These are phyloP conservation scores for Orbicella faveolata DNA, from an alignment of 64 coral and sea anemone genomes.

Conservation along the genomic window DNA sequence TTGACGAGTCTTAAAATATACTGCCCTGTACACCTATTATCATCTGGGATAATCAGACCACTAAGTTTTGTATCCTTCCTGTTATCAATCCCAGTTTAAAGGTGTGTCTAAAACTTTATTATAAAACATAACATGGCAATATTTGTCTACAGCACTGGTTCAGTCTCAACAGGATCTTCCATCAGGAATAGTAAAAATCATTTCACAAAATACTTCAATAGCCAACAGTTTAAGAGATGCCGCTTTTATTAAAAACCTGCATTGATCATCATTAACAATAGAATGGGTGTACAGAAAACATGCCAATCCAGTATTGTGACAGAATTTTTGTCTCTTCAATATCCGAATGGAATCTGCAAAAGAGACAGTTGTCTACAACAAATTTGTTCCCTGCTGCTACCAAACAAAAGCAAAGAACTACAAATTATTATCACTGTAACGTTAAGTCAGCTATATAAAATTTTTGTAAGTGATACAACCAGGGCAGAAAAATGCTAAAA, in stretches of 20 bases:
- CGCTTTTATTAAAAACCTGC: background rate
- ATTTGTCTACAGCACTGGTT: too few relatives aligned
- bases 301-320: background rate
- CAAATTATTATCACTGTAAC: too few relatives aligned
- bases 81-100: too few relatives aligned
- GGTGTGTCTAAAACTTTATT: too few relatives aligned
- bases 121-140: too few relatives aligned
- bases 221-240: background rate
- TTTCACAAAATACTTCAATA: background rate
- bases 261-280: conserved; percentile 5
- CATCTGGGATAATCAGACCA: too few relatives aligned
- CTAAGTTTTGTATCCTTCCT: too few relatives aligned
- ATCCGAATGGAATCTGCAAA: background rate
- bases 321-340: background rate
- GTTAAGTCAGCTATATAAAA: too few relatives aligned
- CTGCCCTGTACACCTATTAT: too few relatives aligned
- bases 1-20: background rate
- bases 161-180: too few relatives aligned
- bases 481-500: too few relatives aligned
- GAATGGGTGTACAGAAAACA: background rate
- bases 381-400: background rate
- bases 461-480: too few relatives aligned
- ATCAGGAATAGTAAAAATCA: background rate
- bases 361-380: background rate
- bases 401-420: background rate